Evolutionary conservation across 2,797 vertebrate genomes (phyloP).

Genomic region (Heterohyrax brucei): DNA sequence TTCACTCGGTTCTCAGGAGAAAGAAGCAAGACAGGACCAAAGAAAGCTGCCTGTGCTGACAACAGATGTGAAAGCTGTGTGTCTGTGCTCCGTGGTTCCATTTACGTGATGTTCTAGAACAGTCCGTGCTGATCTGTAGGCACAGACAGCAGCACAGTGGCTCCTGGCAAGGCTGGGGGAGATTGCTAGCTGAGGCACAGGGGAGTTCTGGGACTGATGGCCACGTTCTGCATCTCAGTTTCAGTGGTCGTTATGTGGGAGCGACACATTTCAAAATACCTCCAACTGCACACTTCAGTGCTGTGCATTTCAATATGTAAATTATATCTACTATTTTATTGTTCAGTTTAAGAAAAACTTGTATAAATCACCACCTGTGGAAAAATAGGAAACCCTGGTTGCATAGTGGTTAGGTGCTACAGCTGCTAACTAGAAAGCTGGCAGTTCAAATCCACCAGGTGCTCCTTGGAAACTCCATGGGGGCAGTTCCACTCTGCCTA

Average conservation of each 20-base stretch:
- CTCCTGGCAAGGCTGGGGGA: fast-evolving
- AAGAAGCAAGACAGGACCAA: not conserved
- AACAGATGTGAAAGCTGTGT: fast-evolving
- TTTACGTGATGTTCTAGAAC: fast-evolving
- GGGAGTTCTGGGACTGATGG: not conserved
- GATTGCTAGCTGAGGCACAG: not conserved
- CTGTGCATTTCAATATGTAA: not conserved
- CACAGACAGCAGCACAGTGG: fast-evolving
- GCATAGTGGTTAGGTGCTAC: no score
- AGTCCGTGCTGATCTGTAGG: not conserved
- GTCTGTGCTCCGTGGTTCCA: fast-evolving
- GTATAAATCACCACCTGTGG: not conserved
- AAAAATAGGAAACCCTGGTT: not conserved
- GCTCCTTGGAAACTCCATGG: no score
- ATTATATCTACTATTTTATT: not conserved
- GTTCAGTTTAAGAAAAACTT: not conserved
- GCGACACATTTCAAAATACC: not conserved
- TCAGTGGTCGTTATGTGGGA: not conserved
- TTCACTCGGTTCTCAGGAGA: fast-evolving
- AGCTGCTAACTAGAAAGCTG: no score
- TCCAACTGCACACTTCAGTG: not conserved
- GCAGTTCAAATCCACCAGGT: no score
- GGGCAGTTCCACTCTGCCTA: no score
- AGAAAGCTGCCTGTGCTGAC: not conserved
- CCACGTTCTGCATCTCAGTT: not conserved